Evolutionary conservation across 1,140 invertebrate species (phyloP).

Genomic region (Maniola jurtina): DNA sequence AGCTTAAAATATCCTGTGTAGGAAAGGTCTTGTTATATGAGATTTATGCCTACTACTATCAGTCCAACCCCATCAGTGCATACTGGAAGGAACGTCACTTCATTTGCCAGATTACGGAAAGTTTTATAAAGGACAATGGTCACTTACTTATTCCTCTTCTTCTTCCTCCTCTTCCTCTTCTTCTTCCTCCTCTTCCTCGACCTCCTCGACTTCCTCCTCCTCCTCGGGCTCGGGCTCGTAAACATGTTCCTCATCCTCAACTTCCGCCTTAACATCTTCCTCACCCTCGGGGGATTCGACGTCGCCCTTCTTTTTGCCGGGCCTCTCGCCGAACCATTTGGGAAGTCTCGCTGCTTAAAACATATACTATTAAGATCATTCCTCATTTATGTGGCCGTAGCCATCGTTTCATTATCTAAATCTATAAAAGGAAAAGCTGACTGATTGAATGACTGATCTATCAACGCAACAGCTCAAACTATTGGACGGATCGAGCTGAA

Average conservation of each 20-base stretch:
- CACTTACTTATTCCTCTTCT: slow-evolving; percentile 71
- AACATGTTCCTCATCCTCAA: slow-evolving; percentile 84
- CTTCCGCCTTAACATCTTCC: slow-evolving; percentile 89
- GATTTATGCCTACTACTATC: too few relatives aligned
- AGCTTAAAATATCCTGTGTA: too few relatives aligned
- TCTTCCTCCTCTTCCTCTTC: slow-evolving; percentile 83
- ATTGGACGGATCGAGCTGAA: too few relatives aligned
- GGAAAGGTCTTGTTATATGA: too few relatives aligned
- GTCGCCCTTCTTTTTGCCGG: slow-evolving; percentile 93
- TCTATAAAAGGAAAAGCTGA: too few relatives aligned
- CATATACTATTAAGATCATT: not conserved
- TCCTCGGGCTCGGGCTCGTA: slow-evolving; percentile 85
- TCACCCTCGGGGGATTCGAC: slow-evolving; percentile 93
- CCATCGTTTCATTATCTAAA: too few relatives aligned
- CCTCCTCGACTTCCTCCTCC: slow-evolving; percentile 81
- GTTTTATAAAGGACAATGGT: not conserved
- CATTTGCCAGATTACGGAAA: too few relatives aligned
- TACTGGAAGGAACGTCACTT: too few relatives aligned
- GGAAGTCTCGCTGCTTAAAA: slow-evolving; percentile 87
- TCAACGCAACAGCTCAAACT: too few relatives aligned
- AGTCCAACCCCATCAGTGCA: too few relatives aligned
- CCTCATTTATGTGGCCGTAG: too few relatives aligned
- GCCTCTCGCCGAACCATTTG: slow-evolving; percentile 96
- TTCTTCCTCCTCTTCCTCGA: slow-evolving; percentile 86
- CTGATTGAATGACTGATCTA: too few relatives aligned